phyloP scores from a whole-genome alignment of 2,113 vertebrate genomes.

The Xiphias gladius region DNA sequence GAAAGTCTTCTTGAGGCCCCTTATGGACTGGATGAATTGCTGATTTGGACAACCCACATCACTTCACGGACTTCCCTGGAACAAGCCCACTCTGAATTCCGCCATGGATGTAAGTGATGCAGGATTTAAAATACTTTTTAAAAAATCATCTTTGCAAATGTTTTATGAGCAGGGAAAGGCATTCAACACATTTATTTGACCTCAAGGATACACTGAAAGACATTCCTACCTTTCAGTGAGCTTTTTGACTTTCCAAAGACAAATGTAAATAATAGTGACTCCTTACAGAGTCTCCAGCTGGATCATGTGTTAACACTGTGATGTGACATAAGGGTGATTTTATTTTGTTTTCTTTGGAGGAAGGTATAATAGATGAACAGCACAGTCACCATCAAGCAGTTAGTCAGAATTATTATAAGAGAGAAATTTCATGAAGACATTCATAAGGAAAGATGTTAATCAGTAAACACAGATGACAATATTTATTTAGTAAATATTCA shows the following conservation, averaged over 20 bases:
- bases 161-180: too few relatives aligned
- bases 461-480: constrained; percentile 46
- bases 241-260: background rate
- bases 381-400: background rate
- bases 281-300: background rate
- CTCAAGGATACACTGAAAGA: too few relatives aligned
- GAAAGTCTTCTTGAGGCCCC: background rate
- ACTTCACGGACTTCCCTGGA: too few relatives aligned
- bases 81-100: too few relatives aligned
- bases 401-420: constrained; percentile 22
- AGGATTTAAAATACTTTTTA: too few relatives aligned
- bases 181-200: too few relatives aligned
- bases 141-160: too few relatives aligned
- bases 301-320: background rate
- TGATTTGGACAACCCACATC: too few relatives aligned
- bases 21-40: background rate
- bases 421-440: constrained; percentile 32
- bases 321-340: background rate
- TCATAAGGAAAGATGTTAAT: constrained; percentile 59
- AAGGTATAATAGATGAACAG: background rate
- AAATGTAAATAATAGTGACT: background rate
- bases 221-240: background rate
- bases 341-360: background rate
- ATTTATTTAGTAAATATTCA: constrained; percentile 72
- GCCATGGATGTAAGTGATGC: too few relatives aligned